Evolutionary conservation across 1,140 invertebrate genomes (phyloP).

Genomic region (Frieseomelitta varia): DNA sequence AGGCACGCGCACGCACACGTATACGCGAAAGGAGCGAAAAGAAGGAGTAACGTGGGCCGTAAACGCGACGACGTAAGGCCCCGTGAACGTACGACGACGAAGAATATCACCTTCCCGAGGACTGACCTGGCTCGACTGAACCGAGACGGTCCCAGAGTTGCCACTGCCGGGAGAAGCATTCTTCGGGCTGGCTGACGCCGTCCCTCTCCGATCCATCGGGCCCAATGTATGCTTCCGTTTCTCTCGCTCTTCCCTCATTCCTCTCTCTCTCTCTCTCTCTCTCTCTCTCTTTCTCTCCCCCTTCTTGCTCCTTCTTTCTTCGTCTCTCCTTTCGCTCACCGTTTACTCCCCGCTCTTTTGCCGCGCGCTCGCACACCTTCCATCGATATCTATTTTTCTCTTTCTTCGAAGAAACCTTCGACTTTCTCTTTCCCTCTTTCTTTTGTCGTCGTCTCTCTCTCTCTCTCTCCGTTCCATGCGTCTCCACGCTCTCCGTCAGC

Average conservation of each 20-base stretch:
- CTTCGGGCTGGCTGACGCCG: constrained; percentile 76
- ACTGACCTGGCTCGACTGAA: constrained; percentile 80
- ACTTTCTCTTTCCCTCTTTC: background rate
- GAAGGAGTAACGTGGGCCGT: constrained; percentile 43
- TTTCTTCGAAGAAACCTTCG: constrained; percentile 46
- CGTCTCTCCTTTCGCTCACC: background rate
- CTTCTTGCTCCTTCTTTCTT: constrained; percentile 1
- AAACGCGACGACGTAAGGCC: constrained; percentile 53
- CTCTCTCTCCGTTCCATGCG: constrained; percentile 14
- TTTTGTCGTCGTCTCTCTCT: background rate
- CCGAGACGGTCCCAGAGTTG: constrained; percentile 71
- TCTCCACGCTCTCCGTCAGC: background rate
- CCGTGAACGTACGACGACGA: constrained; percentile 57
- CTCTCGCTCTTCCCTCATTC: constrained; percentile 45
- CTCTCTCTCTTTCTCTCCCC: background rate
- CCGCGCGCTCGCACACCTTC: constrained; percentile 25
- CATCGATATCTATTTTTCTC: constrained; percentile 50
- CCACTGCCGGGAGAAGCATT: constrained; percentile 74
- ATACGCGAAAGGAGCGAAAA: background rate
- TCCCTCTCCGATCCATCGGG: constrained; percentile 79
- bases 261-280: constrained; percentile 10
- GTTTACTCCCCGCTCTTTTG: background rate
- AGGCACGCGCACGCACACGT: constrained; percentile 4
- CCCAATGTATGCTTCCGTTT: constrained; percentile 69
- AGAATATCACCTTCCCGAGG: constrained; percentile 74